These are phyloP conservation scores for Masticophis lateralis DNA, from an alignment of 2,797 vertebrate species.

Conservation along the genomic window DNA sequence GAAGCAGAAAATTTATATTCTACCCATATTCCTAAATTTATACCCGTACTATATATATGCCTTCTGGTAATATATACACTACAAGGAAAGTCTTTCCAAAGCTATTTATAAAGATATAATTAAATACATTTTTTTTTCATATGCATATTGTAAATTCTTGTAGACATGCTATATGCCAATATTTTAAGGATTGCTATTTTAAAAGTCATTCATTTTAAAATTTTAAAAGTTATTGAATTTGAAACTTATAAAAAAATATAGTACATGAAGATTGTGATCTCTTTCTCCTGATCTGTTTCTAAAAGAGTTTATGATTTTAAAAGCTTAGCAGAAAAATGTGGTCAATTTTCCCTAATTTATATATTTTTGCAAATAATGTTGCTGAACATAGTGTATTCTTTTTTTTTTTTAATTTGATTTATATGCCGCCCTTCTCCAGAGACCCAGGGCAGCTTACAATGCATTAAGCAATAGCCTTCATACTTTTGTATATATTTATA, in stretches of 20 bases:
- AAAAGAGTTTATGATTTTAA: background rate
- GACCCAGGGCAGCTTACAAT: too few relatives aligned
- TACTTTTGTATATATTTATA: too few relatives aligned
- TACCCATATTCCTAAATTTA: constrained; percentile 5
- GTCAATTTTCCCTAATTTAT: background rate
- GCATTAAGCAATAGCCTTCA: too few relatives aligned
- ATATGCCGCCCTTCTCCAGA: too few relatives aligned
- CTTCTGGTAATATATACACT: background rate
- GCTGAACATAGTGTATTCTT: background rate
- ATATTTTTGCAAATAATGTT: background rate
- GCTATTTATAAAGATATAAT: background rate
- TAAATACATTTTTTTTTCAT: background rate
- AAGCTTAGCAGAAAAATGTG: background rate
- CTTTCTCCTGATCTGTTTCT: background rate
- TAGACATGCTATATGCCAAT: background rate
- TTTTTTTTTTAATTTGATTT: too few relatives aligned
- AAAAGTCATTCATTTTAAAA: background rate
- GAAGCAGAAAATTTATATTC: background rate
- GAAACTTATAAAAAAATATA: background rate
- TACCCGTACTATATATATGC: background rate
- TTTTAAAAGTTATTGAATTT: background rate
- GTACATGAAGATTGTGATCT: background rate
- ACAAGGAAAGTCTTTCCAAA: background rate
- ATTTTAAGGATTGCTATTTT: background rate
- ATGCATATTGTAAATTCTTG: background rate